Percentiles rank a stretch among this genome's conserved stretches.
These are phyloP conservation scores for Brachyopa scutellaris DNA, from an alignment of 2,888 invertebrate species.

Conservation along the genomic window DNA sequence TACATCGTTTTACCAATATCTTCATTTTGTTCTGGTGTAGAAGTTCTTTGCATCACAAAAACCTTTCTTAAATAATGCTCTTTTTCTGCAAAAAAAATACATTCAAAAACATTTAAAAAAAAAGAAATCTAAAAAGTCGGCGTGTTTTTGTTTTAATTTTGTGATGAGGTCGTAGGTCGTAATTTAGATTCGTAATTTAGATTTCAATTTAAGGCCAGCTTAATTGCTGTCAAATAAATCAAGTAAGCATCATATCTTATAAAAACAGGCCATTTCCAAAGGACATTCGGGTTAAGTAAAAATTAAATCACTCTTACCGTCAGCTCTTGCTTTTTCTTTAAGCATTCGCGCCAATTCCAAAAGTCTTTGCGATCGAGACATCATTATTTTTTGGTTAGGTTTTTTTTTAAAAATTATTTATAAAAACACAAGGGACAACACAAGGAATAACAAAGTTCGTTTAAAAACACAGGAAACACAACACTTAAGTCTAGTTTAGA, in stretches of 20 bases:
- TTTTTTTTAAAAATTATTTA: not conserved
- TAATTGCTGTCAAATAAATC: not conserved
- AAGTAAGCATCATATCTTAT: not conserved
- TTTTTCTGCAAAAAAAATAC: not conserved
- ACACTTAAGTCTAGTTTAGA: slow-evolving; percentile 15
- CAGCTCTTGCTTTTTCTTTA: not conserved
- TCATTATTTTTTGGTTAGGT: not conserved
- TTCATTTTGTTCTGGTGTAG: slow-evolving; percentile 5
- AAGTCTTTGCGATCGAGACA: slow-evolving; percentile 1
- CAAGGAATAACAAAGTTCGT: not conserved
- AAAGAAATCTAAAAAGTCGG: not conserved
- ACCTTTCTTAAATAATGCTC: not conserved
- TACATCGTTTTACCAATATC: slow-evolving; percentile 7
- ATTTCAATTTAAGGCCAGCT: not conserved
- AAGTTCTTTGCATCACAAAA: slow-evolving; percentile 17
- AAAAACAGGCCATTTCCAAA: no score
- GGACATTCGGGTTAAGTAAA: no score
- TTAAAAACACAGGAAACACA: slow-evolving; percentile 13
- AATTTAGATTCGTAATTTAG: not conserved
- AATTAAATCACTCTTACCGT: no score
- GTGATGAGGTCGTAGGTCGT: not conserved
- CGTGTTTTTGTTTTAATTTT: not conserved
- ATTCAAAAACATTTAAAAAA: not conserved
- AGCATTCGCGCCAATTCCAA: not conserved
- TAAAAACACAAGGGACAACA: not conserved